Evolutionary conservation across 2,888 invertebrate species (phyloP).

Genomic region (Dynastes maya): DNA sequence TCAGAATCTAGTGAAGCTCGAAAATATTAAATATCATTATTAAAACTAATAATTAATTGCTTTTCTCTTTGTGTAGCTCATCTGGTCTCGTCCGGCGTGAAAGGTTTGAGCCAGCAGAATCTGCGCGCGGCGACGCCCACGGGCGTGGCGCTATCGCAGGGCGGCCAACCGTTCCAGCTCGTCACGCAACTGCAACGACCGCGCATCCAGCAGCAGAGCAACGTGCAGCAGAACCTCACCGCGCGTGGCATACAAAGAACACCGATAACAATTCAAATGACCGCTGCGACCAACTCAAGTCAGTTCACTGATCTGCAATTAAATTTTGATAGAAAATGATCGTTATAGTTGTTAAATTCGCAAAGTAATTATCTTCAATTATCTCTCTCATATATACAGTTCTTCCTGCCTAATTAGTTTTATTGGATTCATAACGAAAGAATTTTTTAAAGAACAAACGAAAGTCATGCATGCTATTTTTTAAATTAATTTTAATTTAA

Average conservation of each 20-base stretch:
- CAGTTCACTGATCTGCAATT: constrained; percentile 69
- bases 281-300: constrained; percentile 67
- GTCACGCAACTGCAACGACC: constrained; percentile 67
- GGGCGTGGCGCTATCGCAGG: constrained; percentile 65
- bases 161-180: constrained; percentile 66
- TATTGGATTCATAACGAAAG: too few species aligned
- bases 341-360: constrained; percentile 48
- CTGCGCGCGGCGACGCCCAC: constrained; percentile 64
- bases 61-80: constrained; percentile 70
- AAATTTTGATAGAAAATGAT: constrained; percentile 65
- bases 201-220: constrained; percentile 62
- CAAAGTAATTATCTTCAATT: constrained; percentile 48
- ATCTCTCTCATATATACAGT: constrained; percentile 9
- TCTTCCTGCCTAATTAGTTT: neutral
- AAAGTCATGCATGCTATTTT: constrained; percentile 58
- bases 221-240: constrained; percentile 62
- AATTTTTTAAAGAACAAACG: neutral
- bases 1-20: too few species aligned
- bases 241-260: constrained; percentile 67
- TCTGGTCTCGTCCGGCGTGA: constrained; percentile 79
- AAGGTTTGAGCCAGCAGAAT: constrained; percentile 70
- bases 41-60: too few species aligned
- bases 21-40: too few species aligned
- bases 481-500: constrained; percentile 44
- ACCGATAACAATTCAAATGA: constrained; percentile 69